A percentile compares a stretch with the other conserved stretches of the same genome.
Evolutionary conservation across 1,140 invertebrate genomes (phyloP).

Genomic region (Sarcophaga bullata): DNA sequence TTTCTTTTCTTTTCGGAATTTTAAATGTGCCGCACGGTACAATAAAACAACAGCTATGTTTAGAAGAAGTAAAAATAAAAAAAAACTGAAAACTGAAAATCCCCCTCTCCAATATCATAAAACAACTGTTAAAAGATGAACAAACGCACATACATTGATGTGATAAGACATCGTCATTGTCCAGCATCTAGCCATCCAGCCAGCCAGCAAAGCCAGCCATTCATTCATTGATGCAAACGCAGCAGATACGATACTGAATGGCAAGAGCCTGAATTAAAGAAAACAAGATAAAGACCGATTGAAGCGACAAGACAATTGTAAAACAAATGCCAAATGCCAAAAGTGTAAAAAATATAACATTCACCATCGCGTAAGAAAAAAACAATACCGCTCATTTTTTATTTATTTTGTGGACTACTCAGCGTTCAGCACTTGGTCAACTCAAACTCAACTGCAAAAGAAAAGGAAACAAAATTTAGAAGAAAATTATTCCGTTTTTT

Average conservation of each 20-base stretch:
- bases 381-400: too few species aligned
- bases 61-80: background rate
- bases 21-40: constrained; percentile 38
- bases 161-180: background rate
- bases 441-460: too few species aligned
- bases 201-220: too few species aligned
- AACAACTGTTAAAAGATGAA: background rate
- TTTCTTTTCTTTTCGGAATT: constrained; percentile 12
- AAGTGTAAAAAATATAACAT: constrained; percentile 27
- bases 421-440: too few species aligned
- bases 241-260: too few species aligned
- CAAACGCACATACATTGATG: background rate
- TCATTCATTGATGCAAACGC: too few species aligned
- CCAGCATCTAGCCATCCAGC: too few species aligned
- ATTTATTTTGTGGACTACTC: too few species aligned
- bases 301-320: constrained; percentile 1
- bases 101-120: too few species aligned
- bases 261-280: background rate
- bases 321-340: constrained; percentile 7
- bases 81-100: background rate
- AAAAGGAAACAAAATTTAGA: too few species aligned
- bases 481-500: too few species aligned
- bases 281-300: constrained; percentile 1
- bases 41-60: constrained; percentile 23
- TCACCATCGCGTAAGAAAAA: background rate